A percentile compares a stretch with the other conserved stretches of the same genome.
phyloP scores from a whole-genome alignment of 2,888 invertebrate species.

The Nomada lathburiana region DNA sequence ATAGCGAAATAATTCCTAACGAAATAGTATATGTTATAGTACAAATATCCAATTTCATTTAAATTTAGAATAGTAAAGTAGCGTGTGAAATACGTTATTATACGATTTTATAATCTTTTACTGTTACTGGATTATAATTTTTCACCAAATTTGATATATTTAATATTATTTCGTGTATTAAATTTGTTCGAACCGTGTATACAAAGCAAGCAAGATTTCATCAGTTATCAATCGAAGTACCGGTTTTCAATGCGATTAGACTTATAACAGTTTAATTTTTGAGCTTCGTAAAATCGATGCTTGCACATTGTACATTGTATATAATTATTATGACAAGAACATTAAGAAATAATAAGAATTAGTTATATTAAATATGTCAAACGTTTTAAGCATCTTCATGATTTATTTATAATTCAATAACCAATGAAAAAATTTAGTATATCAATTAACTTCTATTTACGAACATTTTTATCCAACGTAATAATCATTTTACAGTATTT shows the following conservation, averaged over 20 bases:
- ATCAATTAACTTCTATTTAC: no score
- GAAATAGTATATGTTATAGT: slow-evolving; percentile 9
- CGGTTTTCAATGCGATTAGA: background rate
- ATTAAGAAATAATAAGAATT: background rate
- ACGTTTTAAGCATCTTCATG: background rate
- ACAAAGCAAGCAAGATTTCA: slow-evolving; percentile 8
- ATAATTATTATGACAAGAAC: slow-evolving; percentile 1
- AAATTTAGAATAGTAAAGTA: background rate
- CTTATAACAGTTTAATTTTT: background rate
- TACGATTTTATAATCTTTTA: background rate
- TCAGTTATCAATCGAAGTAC: slow-evolving; percentile 1
- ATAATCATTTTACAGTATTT: no score
- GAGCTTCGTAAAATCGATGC: background rate
- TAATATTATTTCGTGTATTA: slow-evolving; percentile 19
- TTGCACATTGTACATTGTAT: slow-evolving; percentile 19
- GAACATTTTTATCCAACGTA: no score
- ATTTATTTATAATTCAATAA: background rate
- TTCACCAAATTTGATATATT: slow-evolving; percentile 13
- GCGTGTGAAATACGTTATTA: background rate
- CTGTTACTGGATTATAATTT: background rate
- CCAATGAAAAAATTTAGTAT: no score
- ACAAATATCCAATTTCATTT: slow-evolving; percentile 11
- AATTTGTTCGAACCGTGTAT: slow-evolving; percentile 2
- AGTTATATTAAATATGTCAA: slow-evolving; percentile 13
- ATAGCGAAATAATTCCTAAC: background rate